These are phyloP conservation scores for Ctenopoma kingsleyae DNA, from an alignment of 2,797 vertebrate genomes.

Conservation along the genomic window DNA sequence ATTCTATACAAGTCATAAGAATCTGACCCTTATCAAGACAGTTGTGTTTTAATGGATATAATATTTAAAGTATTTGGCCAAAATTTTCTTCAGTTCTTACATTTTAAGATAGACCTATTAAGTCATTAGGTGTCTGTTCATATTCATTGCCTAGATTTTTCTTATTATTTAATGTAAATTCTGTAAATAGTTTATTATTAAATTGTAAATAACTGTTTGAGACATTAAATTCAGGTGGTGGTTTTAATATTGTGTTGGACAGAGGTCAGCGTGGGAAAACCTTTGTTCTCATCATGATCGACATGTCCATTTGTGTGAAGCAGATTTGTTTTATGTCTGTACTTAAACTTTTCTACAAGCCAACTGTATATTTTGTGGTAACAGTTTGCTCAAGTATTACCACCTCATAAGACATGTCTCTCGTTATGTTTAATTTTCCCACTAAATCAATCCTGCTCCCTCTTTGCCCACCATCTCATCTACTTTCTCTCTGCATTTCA, in stretches of 20 bases:
- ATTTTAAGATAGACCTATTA: not conserved
- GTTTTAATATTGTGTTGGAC: no score
- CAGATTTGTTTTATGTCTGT: no score
- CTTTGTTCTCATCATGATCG: no score
- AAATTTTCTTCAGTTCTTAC: not conserved
- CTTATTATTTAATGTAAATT: not conserved
- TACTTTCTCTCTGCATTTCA: conserved; percentile 15
- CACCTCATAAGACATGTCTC: not conserved
- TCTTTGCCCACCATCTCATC: conserved; percentile 19
- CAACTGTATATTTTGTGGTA: no score
- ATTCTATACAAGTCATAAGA: conserved; percentile 16
- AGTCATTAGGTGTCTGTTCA: not conserved
- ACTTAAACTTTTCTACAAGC: not conserved
- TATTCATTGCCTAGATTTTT: not conserved
- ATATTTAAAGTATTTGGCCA: conserved; percentile 1
- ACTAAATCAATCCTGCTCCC: conserved; percentile 3
- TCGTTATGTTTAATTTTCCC: conserved; percentile 9
- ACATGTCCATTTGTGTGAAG: no score
- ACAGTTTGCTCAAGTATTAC: no score
- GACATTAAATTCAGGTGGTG: not conserved
- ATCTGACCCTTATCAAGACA: conserved; percentile 17
- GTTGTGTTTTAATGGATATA: not conserved
- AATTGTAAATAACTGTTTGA: not conserved
- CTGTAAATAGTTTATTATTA: not conserved
- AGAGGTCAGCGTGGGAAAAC: no score